Evolutionary conservation across 1,140 invertebrate genomes (phyloP).

Genomic region (Apocrypta bakeri): DNA sequence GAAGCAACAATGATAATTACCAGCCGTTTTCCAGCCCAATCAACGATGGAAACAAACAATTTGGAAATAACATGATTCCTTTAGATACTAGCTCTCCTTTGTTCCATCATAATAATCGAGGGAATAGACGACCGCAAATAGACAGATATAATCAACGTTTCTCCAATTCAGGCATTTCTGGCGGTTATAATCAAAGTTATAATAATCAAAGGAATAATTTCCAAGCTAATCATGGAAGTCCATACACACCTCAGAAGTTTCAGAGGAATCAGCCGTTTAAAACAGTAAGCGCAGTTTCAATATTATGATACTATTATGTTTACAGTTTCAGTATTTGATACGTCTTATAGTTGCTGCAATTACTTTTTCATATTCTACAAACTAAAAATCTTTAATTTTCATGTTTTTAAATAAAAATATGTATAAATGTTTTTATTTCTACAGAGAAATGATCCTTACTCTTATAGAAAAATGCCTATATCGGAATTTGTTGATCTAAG

Average conservation of each 20-base stretch:
- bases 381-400: neutral
- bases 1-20: slow-evolving; percentile 10
- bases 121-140: neutral
- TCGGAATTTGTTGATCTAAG: slow-evolving; percentile 26
- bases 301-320: no score
- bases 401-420: neutral
- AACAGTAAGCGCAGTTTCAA: neutral
- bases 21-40: neutral
- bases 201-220: slow-evolving; percentile 27
- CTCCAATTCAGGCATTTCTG: neutral
- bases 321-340: neutral
- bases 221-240: slow-evolving; percentile 6
- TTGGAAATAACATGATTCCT: slow-evolving; percentile 15
- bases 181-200: neutral
- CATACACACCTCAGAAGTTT: slow-evolving; percentile 9
- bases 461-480: slow-evolving; percentile 20
- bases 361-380: neutral
- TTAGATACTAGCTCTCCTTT: slow-evolving; percentile 9
- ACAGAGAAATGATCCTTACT: slow-evolving; percentile 6
- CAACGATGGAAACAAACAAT: neutral
- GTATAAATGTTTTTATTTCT: slow-evolving; percentile 32
- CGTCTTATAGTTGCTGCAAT: neutral
- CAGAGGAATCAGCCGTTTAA: slow-evolving; percentile 10
- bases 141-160: slow-evolving; percentile 3
- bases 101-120: slow-evolving; percentile 6